A percentile compares a stretch with the other conserved stretches of the same genome.
These are phyloP conservation scores for Balanococcus diminutus DNA, from an alignment of 2,888 invertebrate species.

Conservation along the genomic window DNA sequence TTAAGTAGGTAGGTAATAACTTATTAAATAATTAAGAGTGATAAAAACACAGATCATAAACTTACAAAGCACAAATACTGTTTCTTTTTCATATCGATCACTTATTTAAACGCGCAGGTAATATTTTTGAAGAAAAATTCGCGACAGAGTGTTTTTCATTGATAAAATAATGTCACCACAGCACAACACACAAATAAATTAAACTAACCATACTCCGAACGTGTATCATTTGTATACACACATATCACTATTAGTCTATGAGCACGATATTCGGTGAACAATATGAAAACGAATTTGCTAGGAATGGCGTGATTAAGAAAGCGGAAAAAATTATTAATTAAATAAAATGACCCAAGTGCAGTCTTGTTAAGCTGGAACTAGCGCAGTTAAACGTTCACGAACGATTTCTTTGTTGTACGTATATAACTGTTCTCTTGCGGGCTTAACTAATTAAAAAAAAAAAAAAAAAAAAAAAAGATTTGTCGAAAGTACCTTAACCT, in stretches of 20 bases:
- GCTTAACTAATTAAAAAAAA: neutral
- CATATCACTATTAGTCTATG: conserved; percentile 25
- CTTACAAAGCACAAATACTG: conserved; percentile 28
- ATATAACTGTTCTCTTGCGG: neutral
- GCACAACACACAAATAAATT: conserved; percentile 8
- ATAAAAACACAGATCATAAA: neutral
- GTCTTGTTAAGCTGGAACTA: conserved; percentile 26
- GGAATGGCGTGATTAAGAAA: conserved; percentile 50
- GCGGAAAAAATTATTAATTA: conserved; percentile 54
- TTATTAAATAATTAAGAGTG: too few relatives aligned
- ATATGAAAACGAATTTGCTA: conserved; percentile 48
- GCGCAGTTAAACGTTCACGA: neutral
- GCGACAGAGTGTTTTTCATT: conserved; percentile 16
- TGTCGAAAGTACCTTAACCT: neutral
- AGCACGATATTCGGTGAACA: conserved; percentile 31
- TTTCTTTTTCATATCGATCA: neutral
- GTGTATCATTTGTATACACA: conserved; percentile 42
- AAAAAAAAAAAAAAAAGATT: neutral
- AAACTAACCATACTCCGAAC: conserved; percentile 46
- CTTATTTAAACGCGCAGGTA: conserved; percentile 6
- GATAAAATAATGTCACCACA: conserved; percentile 18
- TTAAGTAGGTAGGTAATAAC: neutral
- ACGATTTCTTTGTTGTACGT: conserved; percentile 4
- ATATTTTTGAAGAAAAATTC: conserved; percentile 32
- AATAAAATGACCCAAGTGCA: conserved; percentile 48